Conservation (phyloP, 2,113 vertebrate genomes). For the Tyrannus savana region DNA sequence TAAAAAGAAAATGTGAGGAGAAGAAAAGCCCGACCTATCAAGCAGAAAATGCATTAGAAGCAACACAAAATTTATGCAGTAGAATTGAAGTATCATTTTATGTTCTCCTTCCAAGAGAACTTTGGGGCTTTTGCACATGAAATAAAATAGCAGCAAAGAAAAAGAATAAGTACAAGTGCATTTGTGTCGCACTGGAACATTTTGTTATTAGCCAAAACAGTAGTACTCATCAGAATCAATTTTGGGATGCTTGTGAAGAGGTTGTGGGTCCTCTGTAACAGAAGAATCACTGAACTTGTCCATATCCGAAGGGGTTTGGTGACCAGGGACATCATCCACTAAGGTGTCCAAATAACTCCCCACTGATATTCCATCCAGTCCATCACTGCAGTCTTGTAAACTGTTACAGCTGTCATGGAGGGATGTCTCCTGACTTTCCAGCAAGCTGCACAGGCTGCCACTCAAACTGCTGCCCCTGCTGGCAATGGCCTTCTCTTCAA, state of each 20-base stretch:
- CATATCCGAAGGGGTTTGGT: conserved; percentile 84
- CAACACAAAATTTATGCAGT: conserved; percentile 51
- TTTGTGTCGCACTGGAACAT: conserved; percentile 44
- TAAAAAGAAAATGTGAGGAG: conserved; percentile 31
- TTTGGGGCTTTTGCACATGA: conserved; percentile 21
- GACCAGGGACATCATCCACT: conserved; percentile 85
- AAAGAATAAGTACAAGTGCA: conserved; percentile 73
- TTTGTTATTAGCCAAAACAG: conserved; percentile 85
- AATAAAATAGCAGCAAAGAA: conserved; percentile 76
- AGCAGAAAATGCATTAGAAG: conserved; percentile 44
- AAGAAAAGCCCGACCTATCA: background rate
- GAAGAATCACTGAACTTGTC: conserved; percentile 84
- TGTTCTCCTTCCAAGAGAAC: conserved; percentile 18
- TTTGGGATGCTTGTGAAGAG: conserved; percentile 77
- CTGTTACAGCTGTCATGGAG: conserved; percentile 85
- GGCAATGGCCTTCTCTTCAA: conserved; percentile 88
- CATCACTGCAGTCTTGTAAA: conserved; percentile 86
- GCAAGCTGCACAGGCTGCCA: conserved; percentile 90
- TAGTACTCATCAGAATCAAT: conserved; percentile 92
- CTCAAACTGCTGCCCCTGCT: conserved; percentile 91
- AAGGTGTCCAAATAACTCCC: conserved; percentile 97
- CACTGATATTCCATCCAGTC: conserved; percentile 89
- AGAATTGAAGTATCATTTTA: conserved; percentile 63
- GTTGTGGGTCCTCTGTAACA: conserved; percentile 74
- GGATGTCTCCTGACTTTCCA: conserved; percentile 90